Base-by-base conservation (phyloP, 1,140 invertebrate genomes). In the Halesus radiatus region DNA sequence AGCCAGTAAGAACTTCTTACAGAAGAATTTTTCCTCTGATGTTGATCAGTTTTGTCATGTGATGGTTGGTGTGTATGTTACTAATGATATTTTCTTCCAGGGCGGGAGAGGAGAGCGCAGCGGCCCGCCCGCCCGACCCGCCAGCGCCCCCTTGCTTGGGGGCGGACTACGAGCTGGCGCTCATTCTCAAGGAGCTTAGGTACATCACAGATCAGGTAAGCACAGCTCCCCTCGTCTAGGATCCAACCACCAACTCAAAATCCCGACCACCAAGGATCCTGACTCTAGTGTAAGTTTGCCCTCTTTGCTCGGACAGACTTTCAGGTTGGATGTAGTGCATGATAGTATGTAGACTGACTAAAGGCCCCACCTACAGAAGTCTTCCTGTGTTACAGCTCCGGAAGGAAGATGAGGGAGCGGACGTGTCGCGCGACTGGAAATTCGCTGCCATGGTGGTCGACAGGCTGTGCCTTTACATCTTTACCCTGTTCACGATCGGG, bases 381-480 rank as follows among this genome's bases (percentile, higher is more conserved):
- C 37, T 45, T 45, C 37, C 8, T 68, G 29, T 81, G 80, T 87
- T 85, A 18, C 92, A 96, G 90, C 93, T 98, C 92, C 93, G 96
- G 88, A 95, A 94, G 89, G 96, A 96, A 85, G 96, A 98, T 90
- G 94, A 96, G 88, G 93, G 95, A 85, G 93, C 94, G 86, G 96
- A 97, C 88, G 93, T 97, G 88, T 96, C 95, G 87, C 96, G 95
- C 91, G 98, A 99, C 92, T 99, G 98, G 98, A 99, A 99, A 92
- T 99, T 99, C 91, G 98, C 98, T 87, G 98, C 98, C 88, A 99
- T 99, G 97, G 98, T 99, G 89, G 97, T 99, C 88, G 98, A 99
- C 93, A 94, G 98, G 91, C 93, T 99, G 91, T 99, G 98, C 94
- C 95, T 99, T 93, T 98, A 98, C 92, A 95, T 99, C 91, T 99